Evolutionary conservation across 2,888 invertebrate species (phyloP).

Genomic region (Ichneumoninae sp.): DNA sequence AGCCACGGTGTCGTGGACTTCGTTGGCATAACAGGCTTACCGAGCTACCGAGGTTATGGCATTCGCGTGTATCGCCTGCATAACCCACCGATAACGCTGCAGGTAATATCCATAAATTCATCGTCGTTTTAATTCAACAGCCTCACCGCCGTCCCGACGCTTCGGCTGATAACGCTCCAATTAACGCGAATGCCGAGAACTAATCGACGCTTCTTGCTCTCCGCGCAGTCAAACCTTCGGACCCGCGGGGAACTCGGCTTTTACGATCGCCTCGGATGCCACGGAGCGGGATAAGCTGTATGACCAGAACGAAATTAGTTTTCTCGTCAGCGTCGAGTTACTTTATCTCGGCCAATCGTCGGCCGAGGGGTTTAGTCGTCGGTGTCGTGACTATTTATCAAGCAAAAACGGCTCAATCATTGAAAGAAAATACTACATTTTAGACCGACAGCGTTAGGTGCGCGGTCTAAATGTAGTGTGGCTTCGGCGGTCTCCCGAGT

Average conservation of each 20-base stretch:
- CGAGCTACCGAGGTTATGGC: slow-evolving; percentile 22
- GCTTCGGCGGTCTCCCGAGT: too few relatives aligned
- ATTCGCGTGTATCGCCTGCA: slow-evolving; percentile 25
- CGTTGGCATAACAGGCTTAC: slow-evolving; percentile 24
- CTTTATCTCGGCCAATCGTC: too few relatives aligned
- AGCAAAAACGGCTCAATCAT: too few relatives aligned
- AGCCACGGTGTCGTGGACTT: slow-evolving; percentile 29
- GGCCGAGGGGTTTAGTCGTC: too few relatives aligned
- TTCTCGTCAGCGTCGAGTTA: too few relatives aligned
- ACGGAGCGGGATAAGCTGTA: not conserved
- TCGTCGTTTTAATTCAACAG: slow-evolving; percentile 36
- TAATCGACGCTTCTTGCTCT: slow-evolving; percentile 38
- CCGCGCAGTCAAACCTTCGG: slow-evolving; percentile 2
- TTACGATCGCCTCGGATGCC: not conserved
- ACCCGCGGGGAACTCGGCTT: slow-evolving; percentile 1
- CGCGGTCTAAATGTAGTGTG: too few relatives aligned
- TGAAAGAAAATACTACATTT: not conserved
- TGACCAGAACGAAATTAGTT: too few relatives aligned
- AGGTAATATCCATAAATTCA: slow-evolving; percentile 24
- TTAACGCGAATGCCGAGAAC: slow-evolving; percentile 56
- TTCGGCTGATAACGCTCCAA: slow-evolving; percentile 70
- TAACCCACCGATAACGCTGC: slow-evolving; percentile 8
- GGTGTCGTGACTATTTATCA: too few relatives aligned
- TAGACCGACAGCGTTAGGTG: too few relatives aligned
- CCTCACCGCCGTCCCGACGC: slow-evolving; percentile 11